Percentiles rank a stretch among this genome's conserved stretches.
Evolutionary conservation across 2,113 vertebrate species (phyloP).

Genomic region (Alectura lathami): DNA sequence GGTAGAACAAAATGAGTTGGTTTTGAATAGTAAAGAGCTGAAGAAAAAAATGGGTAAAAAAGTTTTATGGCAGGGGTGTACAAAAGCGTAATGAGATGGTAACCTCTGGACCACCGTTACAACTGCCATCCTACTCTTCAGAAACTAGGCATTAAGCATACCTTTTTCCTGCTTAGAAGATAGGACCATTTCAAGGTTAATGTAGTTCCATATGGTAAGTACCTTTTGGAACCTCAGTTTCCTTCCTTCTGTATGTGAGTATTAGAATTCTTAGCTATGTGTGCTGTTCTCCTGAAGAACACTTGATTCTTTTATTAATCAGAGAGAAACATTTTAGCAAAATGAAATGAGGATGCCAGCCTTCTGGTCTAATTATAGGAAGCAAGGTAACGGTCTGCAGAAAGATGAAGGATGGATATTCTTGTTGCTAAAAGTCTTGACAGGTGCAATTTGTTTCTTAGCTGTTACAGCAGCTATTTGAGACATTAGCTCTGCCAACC

Average conservation of each 20-base stretch:
- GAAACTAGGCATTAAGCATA: neutral
- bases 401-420: neutral
- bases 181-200: neutral
- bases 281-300: neutral
- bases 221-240: neutral
- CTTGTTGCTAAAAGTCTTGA: neutral
- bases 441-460: neutral
- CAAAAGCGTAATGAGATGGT: neutral
- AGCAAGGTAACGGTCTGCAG: neutral
- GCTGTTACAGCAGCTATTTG: neutral
- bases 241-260: neutral
- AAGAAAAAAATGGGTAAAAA: neutral
- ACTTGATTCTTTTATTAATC: neutral
- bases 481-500: neutral
- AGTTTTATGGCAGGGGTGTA: neutral
- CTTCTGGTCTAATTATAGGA: neutral
- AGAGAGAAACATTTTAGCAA: neutral
- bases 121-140: neutral
- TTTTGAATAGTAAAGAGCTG: neutral
- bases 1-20: neutral
- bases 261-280: neutral
- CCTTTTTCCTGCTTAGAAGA: neutral
- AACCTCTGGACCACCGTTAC: too few relatives aligned
- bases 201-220: neutral
- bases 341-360: neutral